Base-by-base conservation (phyloP, 2,113 vertebrate genomes). In the Lamprotornis superbus region DNA sequence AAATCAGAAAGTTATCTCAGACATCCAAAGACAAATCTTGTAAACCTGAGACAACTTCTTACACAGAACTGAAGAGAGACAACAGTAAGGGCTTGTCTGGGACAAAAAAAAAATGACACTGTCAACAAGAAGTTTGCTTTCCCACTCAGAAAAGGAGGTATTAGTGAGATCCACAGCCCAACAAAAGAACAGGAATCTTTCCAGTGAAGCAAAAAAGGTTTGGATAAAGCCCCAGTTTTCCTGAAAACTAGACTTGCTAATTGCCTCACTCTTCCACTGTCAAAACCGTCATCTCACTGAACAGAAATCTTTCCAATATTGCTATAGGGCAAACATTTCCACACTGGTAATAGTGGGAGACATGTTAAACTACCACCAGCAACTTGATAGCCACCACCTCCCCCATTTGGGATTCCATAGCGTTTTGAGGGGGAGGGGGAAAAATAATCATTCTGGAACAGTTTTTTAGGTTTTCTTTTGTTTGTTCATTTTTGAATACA, bases 211-310 rank as follows among this genome's bases (percentile, higher is more conserved):
- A 80, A 78, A 88, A 91, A 77, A 86, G 18, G 6, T 79, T 83
- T 94, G 92, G 92, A 95, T 81, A 3, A 2, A 77, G 68, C 79
- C 73, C 56, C 52, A 90, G 73, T 30, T 90, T 93, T 94, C 93
- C 86, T 94, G 88, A 97, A 95, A 95, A 94, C 88, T 76, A 93
- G 61, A 85, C 53, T 65, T 80, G 71, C 63, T 95, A 93, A 83
- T 97, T 90, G 75, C 63, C 37, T 95, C 57, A 61, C 79, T 93
- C 50, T 88, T 82, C 52, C 30, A 83, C 75, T 90, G 85, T 94
- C 88, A 95, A 93, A 96, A 69, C 65, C 0, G 0, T 37, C 65
- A 73, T 53, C 67, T 73, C 49, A 53, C 11, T 44, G 71, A 94
- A 93, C 33, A 64, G 84, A 93, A 79, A 65, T 10, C 46, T 56